These are phyloP conservation scores for Busseola fusca DNA, from an alignment of 2,888 invertebrate species.

Conservation along the genomic window DNA sequence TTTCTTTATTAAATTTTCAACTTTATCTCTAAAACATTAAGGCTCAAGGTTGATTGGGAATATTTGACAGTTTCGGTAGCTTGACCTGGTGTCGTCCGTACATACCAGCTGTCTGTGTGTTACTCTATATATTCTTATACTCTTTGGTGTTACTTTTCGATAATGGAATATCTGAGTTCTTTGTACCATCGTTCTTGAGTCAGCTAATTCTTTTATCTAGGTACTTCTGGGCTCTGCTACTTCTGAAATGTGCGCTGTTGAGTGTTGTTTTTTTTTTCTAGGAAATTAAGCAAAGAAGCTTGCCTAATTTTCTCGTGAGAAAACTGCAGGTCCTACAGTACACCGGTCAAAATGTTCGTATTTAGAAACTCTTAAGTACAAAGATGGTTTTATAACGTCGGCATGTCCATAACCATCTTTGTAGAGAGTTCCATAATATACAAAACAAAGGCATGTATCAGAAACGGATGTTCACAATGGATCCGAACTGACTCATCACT, in stretches of 20 bases:
- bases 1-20: too few species aligned
- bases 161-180: background rate
- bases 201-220: background rate
- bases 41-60: too few species aligned
- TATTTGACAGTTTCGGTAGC: too few species aligned
- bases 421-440: conserved; percentile 14
- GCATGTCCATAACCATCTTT: background rate
- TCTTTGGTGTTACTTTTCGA: conserved; percentile 2
- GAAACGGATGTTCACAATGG: conserved; percentile 56
- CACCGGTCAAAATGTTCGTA: too few species aligned
- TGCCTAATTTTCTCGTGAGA: background rate
- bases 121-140: too few species aligned
- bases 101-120: conserved; percentile 12
- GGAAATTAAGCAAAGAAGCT: background rate
- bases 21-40: too few species aligned
- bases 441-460: conserved; percentile 45
- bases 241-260: background rate
- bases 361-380: background rate
- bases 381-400: background rate
- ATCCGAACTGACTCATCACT: conserved; percentile 44
- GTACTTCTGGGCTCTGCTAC: background rate
- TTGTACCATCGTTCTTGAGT: background rate
- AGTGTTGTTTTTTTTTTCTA: background rate
- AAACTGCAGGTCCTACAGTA: background rate
- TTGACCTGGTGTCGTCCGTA: too few species aligned